Percentiles rank a stretch among this genome's conserved stretches.
Evolutionary conservation across 2,888 invertebrate genomes (phyloP).

Genomic region (Carpatolechia fugitivella): DNA sequence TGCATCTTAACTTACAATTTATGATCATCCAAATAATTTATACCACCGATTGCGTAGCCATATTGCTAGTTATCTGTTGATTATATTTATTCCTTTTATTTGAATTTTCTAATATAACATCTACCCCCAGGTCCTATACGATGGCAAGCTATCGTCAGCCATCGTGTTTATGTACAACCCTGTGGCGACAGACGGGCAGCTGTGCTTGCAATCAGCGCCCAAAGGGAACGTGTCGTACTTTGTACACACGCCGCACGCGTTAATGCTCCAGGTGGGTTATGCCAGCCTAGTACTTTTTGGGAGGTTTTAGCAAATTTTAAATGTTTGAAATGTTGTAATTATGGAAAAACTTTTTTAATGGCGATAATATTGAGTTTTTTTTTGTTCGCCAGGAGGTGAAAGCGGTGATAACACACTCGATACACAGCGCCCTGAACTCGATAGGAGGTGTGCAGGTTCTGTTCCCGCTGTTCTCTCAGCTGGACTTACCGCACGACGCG

Average conservation of each 20-base stretch:
- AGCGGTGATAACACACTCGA: constrained; percentile 99
- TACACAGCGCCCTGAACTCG: constrained; percentile 99
- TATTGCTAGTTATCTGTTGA: too few species aligned
- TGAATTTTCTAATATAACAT: background rate
- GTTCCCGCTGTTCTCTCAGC: constrained; percentile 98
- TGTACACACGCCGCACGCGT: constrained; percentile 99
- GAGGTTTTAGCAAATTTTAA: background rate
- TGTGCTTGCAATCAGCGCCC: constrained; percentile 98
- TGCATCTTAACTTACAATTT: too few species aligned
- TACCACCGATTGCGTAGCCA: too few species aligned
- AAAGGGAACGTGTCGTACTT: constrained; percentile 98
- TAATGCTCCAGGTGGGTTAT: constrained; percentile 92
- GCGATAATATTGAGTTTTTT: too few species aligned
- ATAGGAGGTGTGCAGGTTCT: constrained; percentile 99
- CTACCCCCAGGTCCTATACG: constrained; percentile 92
- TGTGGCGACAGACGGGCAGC: constrained; percentile 98
- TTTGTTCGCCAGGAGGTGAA: constrained; percentile 92
- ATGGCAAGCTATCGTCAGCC: constrained; percentile 97
- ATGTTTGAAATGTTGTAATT: too few species aligned
- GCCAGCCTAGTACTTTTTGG: constrained; percentile 31
- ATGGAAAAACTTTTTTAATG: too few species aligned
- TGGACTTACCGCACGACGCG: constrained; percentile 95
- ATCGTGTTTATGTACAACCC: constrained; percentile 99
- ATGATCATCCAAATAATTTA: too few species aligned
- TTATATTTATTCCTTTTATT: background rate